phyloP scores from a whole-genome alignment of 2,113 vertebrate species.

The Anguilla rostrata region DNA sequence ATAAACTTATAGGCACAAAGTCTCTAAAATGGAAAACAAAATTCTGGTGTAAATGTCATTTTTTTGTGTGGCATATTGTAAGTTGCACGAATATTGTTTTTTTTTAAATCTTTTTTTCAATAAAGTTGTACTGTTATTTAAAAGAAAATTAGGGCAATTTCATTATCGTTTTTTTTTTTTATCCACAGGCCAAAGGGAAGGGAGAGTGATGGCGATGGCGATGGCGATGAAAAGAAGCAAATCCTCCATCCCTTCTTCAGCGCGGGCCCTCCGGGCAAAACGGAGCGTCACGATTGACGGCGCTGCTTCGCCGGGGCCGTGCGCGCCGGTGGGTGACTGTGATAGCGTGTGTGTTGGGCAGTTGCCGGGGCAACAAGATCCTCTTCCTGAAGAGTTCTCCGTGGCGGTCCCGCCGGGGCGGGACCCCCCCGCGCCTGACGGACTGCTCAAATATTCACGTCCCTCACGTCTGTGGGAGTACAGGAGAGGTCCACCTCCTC shows the following conservation, averaged over 20 bases:
- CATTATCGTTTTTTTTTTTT: constrained; percentile 55
- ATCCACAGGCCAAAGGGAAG: constrained; percentile 69
- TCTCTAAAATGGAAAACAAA: constrained; percentile 69
- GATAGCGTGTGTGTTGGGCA: background rate
- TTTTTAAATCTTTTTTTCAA: constrained; percentile 42
- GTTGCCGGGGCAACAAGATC: constrained; percentile 17
- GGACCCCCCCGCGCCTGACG: constrained; percentile 33
- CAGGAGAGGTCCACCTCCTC: constrained; percentile 88
- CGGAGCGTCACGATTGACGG: background rate
- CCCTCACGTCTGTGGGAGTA: constrained; percentile 94
- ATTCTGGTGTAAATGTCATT: constrained; percentile 67
- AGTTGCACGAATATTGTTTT: constrained; percentile 70
- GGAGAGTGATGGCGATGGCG: constrained; percentile 23
- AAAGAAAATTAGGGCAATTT: constrained; percentile 38
- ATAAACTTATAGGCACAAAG: constrained; percentile 72
- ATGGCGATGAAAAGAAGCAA: constrained; percentile 39
- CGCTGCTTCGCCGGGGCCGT: constrained; percentile 27
- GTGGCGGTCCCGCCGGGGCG: background rate
- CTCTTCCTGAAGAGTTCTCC: constrained; percentile 44
- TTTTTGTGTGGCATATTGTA: constrained; percentile 56
- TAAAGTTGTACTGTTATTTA: constrained; percentile 47
- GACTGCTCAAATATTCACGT: constrained; percentile 88
- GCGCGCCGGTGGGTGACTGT: background rate
- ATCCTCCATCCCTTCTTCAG: constrained; percentile 64
- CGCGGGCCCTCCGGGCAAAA: constrained; percentile 54